Percentiles rank a stretch among this genome's conserved stretches.
These are phyloP conservation scores for Strigops habroptila DNA, from an alignment of 2,113 vertebrate species.

Conservation along the genomic window DNA sequence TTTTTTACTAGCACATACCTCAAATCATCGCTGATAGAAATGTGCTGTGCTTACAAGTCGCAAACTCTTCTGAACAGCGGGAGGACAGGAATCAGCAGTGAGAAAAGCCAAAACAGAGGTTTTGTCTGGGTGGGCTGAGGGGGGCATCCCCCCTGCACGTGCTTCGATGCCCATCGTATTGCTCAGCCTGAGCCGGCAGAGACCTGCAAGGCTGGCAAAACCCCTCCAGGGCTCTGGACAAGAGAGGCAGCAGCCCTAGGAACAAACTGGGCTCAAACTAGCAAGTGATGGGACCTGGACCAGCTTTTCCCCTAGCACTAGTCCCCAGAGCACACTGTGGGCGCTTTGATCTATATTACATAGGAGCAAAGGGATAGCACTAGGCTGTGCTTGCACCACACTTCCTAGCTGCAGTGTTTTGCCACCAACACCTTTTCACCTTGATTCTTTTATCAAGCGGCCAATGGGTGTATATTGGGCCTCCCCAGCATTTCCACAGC, in stretches of 20 bases:
- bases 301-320: not conserved
- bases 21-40: not conserved
- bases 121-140: not conserved
- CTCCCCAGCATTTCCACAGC: not conserved
- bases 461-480: not conserved
- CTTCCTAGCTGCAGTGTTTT: not conserved
- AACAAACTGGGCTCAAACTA: not conserved
- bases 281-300: not conserved
- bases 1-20: not conserved
- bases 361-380: not conserved
- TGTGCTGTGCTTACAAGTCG: not conserved
- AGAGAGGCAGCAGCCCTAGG: not conserved
- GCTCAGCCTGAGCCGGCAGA: not conserved
- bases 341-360: not conserved
- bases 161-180: not conserved
- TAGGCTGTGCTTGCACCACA: not conserved
- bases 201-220: not conserved
- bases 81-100: not conserved
- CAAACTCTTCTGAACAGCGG: not conserved
- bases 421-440: not conserved
- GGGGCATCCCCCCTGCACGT: accelerated
- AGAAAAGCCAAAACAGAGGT: not conserved
- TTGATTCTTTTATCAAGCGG: not conserved
- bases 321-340: not conserved
- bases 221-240: not conserved